Percentiles rank a stretch among this genome's conserved stretches.
Conservation (phyloP, 1,140 invertebrate species). For the Drosophila mayri region DNA sequence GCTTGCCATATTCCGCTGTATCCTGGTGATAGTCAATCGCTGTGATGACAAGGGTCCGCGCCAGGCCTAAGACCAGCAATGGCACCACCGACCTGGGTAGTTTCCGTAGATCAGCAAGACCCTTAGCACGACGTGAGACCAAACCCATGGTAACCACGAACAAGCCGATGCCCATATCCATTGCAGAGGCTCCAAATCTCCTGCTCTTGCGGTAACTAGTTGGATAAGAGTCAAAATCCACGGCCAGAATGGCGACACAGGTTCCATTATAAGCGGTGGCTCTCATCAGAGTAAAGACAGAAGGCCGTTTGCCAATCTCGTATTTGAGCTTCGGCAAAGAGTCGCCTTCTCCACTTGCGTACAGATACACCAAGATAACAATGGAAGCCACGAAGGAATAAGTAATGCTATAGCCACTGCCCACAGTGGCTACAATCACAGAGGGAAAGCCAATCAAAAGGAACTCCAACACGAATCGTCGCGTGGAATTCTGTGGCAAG, state of each 20-base stretch:
- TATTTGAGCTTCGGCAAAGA: background rate
- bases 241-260: constrained; percentile 94
- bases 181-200: constrained; percentile 94
- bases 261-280: constrained; percentile 91
- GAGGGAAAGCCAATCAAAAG: constrained; percentile 54
- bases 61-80: constrained; percentile 90
- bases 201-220: constrained; percentile 94
- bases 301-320: constrained; percentile 55
- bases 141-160: constrained; percentile 95
- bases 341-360: background rate
- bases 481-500: constrained; percentile 27
- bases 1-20: constrained; percentile 96
- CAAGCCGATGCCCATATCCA: constrained; percentile 97
- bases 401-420: constrained; percentile 11
- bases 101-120: constrained; percentile 62
- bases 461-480: constrained; percentile 64
- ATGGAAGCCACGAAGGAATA: constrained; percentile 15
- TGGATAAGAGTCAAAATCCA: constrained; percentile 96
- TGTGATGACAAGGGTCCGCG: constrained; percentile 88
- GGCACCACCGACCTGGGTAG: constrained; percentile 85
- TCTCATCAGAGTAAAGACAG: constrained; percentile 85
- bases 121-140: constrained; percentile 86
- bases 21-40: constrained; percentile 93
- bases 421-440: constrained; percentile 44
- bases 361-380: constrained; percentile 13